Evolutionary conservation across 2,797 vertebrate genomes (phyloP), one percentile per base, ranked within the genome.

Genomic region (Mus spretus): DNA sequence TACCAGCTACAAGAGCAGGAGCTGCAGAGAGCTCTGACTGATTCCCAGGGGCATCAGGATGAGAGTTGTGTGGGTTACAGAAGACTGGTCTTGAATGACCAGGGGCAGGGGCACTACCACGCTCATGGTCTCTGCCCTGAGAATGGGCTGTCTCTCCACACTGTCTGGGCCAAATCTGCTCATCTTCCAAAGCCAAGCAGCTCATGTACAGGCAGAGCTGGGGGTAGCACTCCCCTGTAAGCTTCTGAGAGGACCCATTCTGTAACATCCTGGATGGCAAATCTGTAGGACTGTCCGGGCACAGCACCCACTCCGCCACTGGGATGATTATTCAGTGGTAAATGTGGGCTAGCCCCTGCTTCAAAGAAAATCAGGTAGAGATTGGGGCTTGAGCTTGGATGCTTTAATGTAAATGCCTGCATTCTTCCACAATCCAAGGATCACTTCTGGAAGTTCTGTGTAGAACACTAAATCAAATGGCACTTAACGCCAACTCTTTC

Each of bases 271-370:
- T 0, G 20, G 14, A 26, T 14, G 44, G 83, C 15, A 28, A 40
- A 59, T 55, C 74, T 74, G 37, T 31, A 26, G 74, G 4, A 50
- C 10, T 19, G 12, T 61, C 55, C 24, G 59, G 22, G 65, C 9
- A 0, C 20, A 1, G 65, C 2, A 0, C 31, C 78, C 0, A 31
- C 55, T 80, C n/a, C 0, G 0, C 28, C 17, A 7, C 6, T 2
- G 0, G 0, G 14, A 1, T 0, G 37, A 40, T 15, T 3, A 1
- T 6, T 65, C 31, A 28, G 65, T 0, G 20, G 17, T 12, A 37
- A 19, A 34, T 14, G 1, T 8, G 13, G 14, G 44, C 4, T 2
- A 55, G 24, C 19, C 63, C 63, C n/a, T 0, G 80, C 37, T 55
- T 19, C 20, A 1, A 7, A 63, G 81, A 59, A 26, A 55, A 88